Conservation (phyloP, 2,113 vertebrate species). For the Barnardius zonarius region DNA sequence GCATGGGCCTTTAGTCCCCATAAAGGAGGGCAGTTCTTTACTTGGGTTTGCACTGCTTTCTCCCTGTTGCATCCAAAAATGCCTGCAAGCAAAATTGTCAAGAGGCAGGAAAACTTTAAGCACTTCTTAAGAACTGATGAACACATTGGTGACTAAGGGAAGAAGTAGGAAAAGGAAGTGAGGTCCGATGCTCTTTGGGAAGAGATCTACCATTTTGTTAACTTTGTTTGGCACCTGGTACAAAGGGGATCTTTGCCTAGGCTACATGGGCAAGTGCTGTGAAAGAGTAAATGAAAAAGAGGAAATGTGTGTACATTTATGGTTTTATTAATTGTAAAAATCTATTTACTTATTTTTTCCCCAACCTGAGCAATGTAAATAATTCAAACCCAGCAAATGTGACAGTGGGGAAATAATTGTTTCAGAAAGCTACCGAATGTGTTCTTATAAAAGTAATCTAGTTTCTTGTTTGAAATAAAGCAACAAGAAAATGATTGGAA, state of each 20-base stretch:
- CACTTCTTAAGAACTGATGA: background rate
- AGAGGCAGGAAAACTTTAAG: background rate
- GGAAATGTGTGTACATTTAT: background rate
- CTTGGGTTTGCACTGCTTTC: background rate
- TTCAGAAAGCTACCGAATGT: background rate
- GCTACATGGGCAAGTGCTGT: background rate
- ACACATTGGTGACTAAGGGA: background rate
- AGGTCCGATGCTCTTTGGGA: background rate
- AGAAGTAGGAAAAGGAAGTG: background rate
- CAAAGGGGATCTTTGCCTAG: background rate
- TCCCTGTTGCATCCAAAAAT: background rate
- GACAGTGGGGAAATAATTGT: background rate
- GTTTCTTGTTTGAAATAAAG: background rate
- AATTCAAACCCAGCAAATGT: background rate
- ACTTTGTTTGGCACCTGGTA: background rate
- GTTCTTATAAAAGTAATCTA: background rate
- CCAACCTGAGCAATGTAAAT: background rate
- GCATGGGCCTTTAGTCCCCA: background rate
- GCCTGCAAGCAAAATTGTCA: background rate
- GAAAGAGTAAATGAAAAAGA: background rate
- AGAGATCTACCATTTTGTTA: background rate
- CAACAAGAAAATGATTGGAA: background rate
- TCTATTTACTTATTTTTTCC: background rate
- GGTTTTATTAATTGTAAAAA: background rate
- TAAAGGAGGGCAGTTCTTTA: background rate